Evolutionary conservation across 1,140 invertebrate genomes (phyloP).

Genomic region (Ceratitis capitata): DNA sequence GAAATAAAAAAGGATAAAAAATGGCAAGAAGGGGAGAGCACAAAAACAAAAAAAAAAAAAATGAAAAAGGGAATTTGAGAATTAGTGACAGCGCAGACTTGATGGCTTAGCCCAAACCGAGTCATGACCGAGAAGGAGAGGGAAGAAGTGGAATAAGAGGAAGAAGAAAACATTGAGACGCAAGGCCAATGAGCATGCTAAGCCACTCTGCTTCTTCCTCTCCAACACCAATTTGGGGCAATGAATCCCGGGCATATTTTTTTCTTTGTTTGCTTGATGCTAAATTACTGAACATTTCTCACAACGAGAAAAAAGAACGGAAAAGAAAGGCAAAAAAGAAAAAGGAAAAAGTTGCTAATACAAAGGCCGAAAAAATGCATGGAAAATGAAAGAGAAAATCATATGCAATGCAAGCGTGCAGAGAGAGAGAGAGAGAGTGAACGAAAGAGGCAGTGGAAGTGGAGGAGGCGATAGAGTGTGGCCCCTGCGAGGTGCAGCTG

Average conservation of each 20-base stretch:
- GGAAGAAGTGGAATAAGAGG: too few relatives aligned
- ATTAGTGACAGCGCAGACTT: background rate
- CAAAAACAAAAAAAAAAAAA: background rate
- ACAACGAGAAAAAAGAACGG: too few relatives aligned
- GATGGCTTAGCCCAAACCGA: background rate
- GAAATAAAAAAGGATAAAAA: background rate
- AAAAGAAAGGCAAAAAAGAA: background rate
- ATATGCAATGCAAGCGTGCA: background rate
- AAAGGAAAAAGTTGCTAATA: background rate
- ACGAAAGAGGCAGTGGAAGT: background rate
- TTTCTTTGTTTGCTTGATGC: background rate
- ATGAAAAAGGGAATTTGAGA: background rate
- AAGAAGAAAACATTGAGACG: background rate
- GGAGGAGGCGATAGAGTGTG: background rate
- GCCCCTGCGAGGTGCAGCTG: background rate
- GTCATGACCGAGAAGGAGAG: too few relatives aligned
- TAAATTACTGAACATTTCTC: conserved; percentile 19
- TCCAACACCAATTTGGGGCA: background rate
- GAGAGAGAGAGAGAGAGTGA: background rate
- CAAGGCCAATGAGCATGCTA: background rate
- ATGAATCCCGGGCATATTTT: background rate
- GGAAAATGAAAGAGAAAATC: background rate
- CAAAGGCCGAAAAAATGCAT: background rate
- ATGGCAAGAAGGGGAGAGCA: background rate
- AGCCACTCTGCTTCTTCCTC: background rate